Percentiles rank a stretch among this genome's conserved stretches.
These are phyloP conservation scores for Ormyrus labotus DNA, from an alignment of 2,888 invertebrate genomes.

Conservation along the genomic window DNA sequence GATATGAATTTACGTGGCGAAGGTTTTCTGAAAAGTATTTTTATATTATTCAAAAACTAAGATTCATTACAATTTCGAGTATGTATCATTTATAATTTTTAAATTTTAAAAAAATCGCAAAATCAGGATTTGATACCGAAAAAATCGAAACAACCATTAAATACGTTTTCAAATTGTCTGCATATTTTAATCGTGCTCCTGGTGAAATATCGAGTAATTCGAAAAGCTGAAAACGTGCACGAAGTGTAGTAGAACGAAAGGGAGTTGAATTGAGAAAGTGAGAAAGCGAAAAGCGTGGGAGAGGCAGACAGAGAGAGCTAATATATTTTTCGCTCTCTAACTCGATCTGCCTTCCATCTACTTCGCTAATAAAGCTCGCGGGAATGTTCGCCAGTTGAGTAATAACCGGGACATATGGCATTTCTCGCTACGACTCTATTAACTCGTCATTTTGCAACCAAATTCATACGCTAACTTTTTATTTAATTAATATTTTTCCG, in stretches of 20 bases:
- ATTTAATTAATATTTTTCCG: conserved; percentile 12
- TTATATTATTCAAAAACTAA: no score
- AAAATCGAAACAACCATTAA: no score
- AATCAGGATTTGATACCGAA: no score
- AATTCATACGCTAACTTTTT: conserved; percentile 37
- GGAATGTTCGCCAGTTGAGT: conserved; percentile 50
- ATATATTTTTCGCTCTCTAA: conserved; percentile 58
- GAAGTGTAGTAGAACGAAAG: conserved; percentile 10
- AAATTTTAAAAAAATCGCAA: no score
- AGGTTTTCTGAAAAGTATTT: no score
- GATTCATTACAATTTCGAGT: no score
- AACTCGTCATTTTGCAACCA: conserved; percentile 51
- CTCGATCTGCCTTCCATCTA: conserved; percentile 66
- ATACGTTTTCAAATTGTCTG: no score
- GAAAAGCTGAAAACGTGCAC: conserved; percentile 10
- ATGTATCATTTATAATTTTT: no score
- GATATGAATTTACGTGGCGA: no score
- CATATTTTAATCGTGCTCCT: no score
- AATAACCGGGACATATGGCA: conserved; percentile 49
- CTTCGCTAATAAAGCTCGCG: conserved; percentile 62
- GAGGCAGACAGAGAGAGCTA: conserved; percentile 14
- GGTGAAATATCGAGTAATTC: background rate
- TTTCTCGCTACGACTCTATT: conserved; percentile 51
- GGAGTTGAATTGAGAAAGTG: conserved; percentile 12
- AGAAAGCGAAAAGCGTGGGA: conserved; percentile 7